Evolutionary conservation across 1,140 invertebrate genomes (phyloP), one percentile per base, ranked within the genome.

Genomic region (Drosophila pallidifrons): DNA sequence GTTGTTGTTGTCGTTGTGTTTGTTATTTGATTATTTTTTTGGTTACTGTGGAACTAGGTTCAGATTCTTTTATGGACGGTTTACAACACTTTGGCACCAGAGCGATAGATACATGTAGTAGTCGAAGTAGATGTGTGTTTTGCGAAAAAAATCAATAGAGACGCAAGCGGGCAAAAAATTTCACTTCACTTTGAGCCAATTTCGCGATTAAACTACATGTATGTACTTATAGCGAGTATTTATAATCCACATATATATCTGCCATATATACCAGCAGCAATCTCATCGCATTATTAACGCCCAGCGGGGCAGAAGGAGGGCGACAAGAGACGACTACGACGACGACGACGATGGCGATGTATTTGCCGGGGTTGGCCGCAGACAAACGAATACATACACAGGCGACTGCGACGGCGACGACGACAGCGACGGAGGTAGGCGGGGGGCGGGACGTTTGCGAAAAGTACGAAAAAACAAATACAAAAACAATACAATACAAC

Each of bases 21-120:
- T 45, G 58, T 43, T 66, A 38, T 65, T 41, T 8, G 41, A 25
- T 25, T 51, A 57, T 41, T 65, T 30, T 75, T 80, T 65, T 68
- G 46, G 57, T 74, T 68, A 55, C 38, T 68, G 32, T 61, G 67
- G 72, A 75, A 75, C 72, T 75, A 75, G 51, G 72, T 75, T 70
- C 66, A 49, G 32, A 74, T 76, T 58, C 30, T 77, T 79, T 57
- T 60, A 64, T 83, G 83, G 83, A 83, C 85, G 83, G 83, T 89
- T 75, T 82, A 77, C 68, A 82, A 79, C 82, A 82, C 79, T 87
- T 88, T 88, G 85, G 85, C 85, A 83, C 57, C 77, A 73, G 71
- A 52, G 55, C 69, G 59, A 61, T 60, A 67, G 51, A 68, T 68
- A 68, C 35, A 38, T 10, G 35, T 38, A 38, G 35, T 38, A 38